phyloP scores from a whole-genome alignment of 2,888 invertebrate genomes.

The Tetragonisca angustula region DNA sequence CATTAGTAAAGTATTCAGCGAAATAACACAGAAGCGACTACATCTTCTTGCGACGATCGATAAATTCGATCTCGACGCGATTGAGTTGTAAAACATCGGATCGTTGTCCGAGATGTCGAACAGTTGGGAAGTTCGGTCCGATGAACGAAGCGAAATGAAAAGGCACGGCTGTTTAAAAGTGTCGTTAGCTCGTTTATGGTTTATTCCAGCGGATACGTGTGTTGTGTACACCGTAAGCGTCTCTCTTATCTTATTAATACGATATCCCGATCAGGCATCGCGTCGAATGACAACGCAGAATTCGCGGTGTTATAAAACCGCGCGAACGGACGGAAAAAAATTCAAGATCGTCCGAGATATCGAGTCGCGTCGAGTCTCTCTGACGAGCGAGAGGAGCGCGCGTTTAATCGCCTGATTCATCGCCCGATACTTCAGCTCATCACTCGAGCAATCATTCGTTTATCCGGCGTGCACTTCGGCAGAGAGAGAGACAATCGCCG shows the following conservation, averaged over 20 bases:
- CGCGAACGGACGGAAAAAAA: too few relatives aligned
- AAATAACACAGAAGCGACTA: too few relatives aligned
- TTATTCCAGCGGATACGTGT: neutral
- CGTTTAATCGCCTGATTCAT: constrained; percentile 35
- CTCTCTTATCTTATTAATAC: neutral
- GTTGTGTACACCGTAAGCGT: too few relatives aligned
- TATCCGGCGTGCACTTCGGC: neutral
- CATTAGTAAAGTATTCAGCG: too few relatives aligned
- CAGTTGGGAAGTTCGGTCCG: neutral
- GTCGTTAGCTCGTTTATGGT: neutral
- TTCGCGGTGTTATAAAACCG: neutral
- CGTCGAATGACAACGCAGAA: neutral
- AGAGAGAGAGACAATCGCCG: constrained; percentile 14
- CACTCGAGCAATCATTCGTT: constrained; percentile 22
- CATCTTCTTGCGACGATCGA: neutral
- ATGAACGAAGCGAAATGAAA: neutral
- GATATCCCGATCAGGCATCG: neutral
- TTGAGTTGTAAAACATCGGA: neutral
- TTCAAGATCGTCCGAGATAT: constrained; percentile 11
- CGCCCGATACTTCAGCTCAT: constrained; percentile 16
- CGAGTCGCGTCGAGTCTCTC: constrained; percentile 13
- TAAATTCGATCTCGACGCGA: neutral
- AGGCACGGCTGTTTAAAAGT: neutral
- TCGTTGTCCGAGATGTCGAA: neutral
- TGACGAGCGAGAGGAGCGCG: neutral